These are phyloP conservation scores for Ochlodes sylvanus DNA, from an alignment of 2,888 invertebrate genomes.

Conservation along the genomic window DNA sequence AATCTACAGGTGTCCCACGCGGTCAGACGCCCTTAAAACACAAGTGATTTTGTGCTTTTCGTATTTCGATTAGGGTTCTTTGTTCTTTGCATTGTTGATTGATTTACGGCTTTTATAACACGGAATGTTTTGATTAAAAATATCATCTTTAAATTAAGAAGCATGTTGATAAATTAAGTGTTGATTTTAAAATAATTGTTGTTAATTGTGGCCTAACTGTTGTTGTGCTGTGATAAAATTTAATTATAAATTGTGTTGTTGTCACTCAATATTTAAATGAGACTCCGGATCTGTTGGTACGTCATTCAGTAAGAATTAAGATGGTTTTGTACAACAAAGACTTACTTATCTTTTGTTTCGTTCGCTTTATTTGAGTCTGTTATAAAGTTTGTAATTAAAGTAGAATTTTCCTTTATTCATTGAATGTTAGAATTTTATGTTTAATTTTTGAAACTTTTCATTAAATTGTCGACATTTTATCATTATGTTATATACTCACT, in stretches of 20 bases:
- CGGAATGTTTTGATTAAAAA: not conserved
- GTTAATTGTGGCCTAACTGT: slow-evolving; percentile 48
- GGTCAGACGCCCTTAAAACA: slow-evolving; percentile 22
- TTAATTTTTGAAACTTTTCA: not conserved
- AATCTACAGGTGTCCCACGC: slow-evolving; percentile 55
- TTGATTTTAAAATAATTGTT: slow-evolving; percentile 24
- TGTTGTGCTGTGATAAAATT: slow-evolving; percentile 51
- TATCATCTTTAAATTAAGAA: slow-evolving; percentile 5
- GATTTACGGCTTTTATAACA: slow-evolving; percentile 19
- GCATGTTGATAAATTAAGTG: slow-evolving; percentile 19
- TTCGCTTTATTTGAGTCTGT: not conserved
- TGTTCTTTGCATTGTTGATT: slow-evolving; percentile 37
- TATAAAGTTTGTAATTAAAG: slow-evolving; percentile 14
- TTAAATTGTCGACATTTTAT: too few relatives aligned
- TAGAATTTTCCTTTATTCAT: not conserved
- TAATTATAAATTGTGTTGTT: slow-evolving; percentile 36
- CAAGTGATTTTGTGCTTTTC: slow-evolving; percentile 39
- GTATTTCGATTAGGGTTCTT: slow-evolving; percentile 35
- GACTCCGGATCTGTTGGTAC: not conserved
- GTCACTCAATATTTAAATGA: slow-evolving; percentile 29
- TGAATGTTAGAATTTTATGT: not conserved
- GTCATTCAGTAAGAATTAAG: slow-evolving; percentile 2
- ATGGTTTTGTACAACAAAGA: slow-evolving; percentile 18
- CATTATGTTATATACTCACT: too few relatives aligned
- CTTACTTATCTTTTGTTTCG: slow-evolving; percentile 9